These are phyloP conservation scores for Chaetops frenatus DNA, from an alignment of 2,113 vertebrate genomes.

Conservation along the genomic window DNA sequence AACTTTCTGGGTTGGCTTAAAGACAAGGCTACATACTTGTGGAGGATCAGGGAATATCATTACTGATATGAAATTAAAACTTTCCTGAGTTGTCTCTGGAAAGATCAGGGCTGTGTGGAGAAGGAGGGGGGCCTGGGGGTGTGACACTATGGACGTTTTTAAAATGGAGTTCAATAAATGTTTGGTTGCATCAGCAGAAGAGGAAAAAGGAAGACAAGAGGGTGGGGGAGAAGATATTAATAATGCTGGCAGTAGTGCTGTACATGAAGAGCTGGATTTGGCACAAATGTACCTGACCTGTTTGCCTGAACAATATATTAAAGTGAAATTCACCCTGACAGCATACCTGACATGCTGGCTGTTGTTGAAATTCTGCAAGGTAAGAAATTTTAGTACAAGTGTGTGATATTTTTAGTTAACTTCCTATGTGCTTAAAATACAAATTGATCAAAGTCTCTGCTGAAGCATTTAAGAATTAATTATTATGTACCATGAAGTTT, in stretches of 20 bases:
- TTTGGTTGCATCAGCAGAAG: constrained; percentile 20
- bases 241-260: neutral
- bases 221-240: neutral
- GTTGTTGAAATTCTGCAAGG: constrained; percentile 73
- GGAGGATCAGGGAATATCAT: neutral
- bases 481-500: neutral
- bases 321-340: constrained; percentile 60
- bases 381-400: constrained; percentile 39
- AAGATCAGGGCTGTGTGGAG: neutral
- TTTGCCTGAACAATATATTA: constrained; percentile 58
- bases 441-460: neutral
- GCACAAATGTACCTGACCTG: constrained; percentile 38
- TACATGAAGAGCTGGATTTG: constrained; percentile 29
- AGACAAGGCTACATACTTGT: constrained; percentile 1
- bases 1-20: constrained; percentile 13
- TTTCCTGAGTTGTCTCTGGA: neutral
- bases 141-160: fast-evolving
- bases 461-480: neutral
- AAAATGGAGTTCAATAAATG: constrained; percentile 45
- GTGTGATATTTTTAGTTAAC: neutral
- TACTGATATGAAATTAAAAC: neutral
- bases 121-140: neutral
- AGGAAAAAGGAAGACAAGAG: neutral
- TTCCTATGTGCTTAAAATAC: neutral
- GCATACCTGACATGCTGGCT: constrained; percentile 67